Base-by-base conservation (phyloP, 2,888 invertebrate species). In the Dysmachus trigonus region DNA sequence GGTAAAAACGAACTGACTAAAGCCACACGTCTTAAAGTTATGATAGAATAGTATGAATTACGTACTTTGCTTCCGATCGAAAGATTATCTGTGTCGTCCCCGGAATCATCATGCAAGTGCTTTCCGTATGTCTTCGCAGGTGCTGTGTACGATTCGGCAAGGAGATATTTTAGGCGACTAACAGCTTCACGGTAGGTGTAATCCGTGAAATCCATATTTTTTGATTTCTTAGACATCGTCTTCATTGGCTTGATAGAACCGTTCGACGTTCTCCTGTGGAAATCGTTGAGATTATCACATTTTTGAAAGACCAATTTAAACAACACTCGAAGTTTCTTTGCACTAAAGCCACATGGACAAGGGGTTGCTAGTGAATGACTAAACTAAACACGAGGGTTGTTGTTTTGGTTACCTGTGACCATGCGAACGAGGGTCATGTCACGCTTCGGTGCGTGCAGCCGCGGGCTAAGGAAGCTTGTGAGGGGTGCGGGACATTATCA, bases 101-200 rank as follows among this genome's bases (percentile, higher is more conserved):
- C 93, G 27, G 94, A 93, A 89, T 93, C 93, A 89, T 94, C 93
- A 73, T 90, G 90, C 30, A 90, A 89, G 87, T 89, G 90, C 72
- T 91, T 89, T 77, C 90, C 86, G 88, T 92, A 92, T 33, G 88
- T 87, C 85, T 88, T 88, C 27, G 91, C 89, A 86, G 93, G 92
- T 87, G 96, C 94, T 35, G 94, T 93, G 90, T 96, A 96, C 88
- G 96, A 96, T 88, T 96, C 96, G 0, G 96, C 95, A 87, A 97
- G 91, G 88, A 97, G 94, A 89, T 96, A 95, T 90, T 96, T 94
- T 81, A 97, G 92, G 87, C 96, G 95, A 0, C 95, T 95, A 4
- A 97, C 97, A 15, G 97, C 97, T 91, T 97, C 97, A 88, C 96
- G 95, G 90, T 97, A 97, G 6, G 96, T 96, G 89, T 95, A 93